These are phyloP conservation scores for Temnothorax nylanderi DNA, from an alignment of 1,140 invertebrate genomes.

Conservation along the genomic window DNA sequence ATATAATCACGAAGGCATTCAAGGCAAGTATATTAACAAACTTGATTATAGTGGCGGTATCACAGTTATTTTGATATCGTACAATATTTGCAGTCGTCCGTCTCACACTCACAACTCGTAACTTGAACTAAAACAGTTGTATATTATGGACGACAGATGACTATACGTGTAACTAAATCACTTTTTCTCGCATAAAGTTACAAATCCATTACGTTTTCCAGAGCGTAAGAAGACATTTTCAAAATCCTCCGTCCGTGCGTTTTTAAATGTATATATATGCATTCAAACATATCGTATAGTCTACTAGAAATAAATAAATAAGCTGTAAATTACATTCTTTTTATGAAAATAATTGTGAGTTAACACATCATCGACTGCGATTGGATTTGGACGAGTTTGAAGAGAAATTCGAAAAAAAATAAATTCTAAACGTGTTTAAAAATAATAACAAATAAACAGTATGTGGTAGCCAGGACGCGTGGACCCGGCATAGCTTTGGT, in stretches of 20 bases:
- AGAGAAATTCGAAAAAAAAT: constrained; percentile 23
- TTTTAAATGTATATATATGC: not conserved
- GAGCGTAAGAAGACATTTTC: not conserved
- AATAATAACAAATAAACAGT: constrained; percentile 77
- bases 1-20: not conserved
- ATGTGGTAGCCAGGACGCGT: constrained; percentile 67
- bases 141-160: constrained; percentile 47
- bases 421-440: constrained; percentile 53
- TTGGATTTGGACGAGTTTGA: constrained; percentile 49
- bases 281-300: constrained; percentile 7
- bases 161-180: constrained; percentile 25
- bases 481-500: constrained; percentile 70
- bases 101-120: constrained; percentile 42
- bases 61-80: constrained; percentile 74
- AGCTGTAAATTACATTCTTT: constrained; percentile 34
- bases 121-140: constrained; percentile 35
- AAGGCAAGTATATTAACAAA: constrained; percentile 38
- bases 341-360: constrained; percentile 59
- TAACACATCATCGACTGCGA: constrained; percentile 26
- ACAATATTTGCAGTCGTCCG: constrained; percentile 60
- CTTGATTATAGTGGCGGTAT: constrained; percentile 68
- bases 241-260: not conserved
- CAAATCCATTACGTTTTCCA: constrained; percentile 1
- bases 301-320: constrained; percentile 72
- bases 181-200: constrained; percentile 37